Evolutionary conservation across 2,113 vertebrate species (phyloP).

Genomic region (Callaeas wilsoni): DNA sequence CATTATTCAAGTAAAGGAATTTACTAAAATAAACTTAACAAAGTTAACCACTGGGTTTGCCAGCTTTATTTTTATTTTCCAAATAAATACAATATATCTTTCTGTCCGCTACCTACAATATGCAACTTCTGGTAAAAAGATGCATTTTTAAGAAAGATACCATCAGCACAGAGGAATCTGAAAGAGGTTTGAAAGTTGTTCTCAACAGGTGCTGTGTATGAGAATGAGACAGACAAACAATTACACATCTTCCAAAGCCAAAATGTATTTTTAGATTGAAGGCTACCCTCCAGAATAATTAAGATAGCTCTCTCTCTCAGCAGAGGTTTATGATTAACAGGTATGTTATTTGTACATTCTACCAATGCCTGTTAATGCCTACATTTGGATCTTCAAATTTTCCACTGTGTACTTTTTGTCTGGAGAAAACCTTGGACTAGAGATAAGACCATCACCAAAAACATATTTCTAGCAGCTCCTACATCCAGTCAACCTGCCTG

Average conservation of each 20-base stretch:
- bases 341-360: background rate
- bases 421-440: conserved; percentile 11
- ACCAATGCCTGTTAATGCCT: background rate
- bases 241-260: background rate
- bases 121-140: background rate
- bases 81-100: background rate
- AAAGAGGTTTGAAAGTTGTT: background rate
- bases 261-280: background rate
- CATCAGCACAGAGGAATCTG: background rate
- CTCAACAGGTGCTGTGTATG: background rate
- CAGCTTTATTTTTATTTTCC: rapidly evolving
- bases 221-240: background rate
- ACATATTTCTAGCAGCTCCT: background rate
- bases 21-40: no score
- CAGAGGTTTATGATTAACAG: background rate
- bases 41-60: no score
- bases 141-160: background rate
- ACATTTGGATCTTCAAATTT: background rate
- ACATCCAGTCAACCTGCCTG: background rate
- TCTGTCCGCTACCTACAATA: background rate
- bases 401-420: background rate
- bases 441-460: background rate
- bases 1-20: no score
- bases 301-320: background rate
- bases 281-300: background rate